Conservation (phyloP, 2,797 vertebrate species). For the Myripristis murdjan region DNA sequence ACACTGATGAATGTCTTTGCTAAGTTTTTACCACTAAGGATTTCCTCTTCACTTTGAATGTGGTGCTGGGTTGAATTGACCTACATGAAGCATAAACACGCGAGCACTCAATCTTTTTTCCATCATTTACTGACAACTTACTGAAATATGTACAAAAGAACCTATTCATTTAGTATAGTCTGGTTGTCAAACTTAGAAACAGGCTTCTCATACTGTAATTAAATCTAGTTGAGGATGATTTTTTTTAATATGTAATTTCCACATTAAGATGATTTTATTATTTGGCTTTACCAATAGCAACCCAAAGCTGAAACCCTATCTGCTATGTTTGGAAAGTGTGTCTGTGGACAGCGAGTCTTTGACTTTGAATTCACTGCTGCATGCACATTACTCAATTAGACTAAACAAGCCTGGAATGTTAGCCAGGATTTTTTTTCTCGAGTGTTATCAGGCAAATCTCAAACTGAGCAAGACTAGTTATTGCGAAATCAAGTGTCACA, state of each 20-base stretch:
- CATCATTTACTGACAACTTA: background rate
- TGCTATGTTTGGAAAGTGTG: background rate
- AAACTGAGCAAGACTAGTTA: background rate
- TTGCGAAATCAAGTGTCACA: conserved; percentile 5
- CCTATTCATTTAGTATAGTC: background rate
- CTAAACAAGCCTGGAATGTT: conserved; percentile 5
- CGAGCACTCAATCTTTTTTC: background rate
- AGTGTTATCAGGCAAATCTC: conserved; percentile 3
- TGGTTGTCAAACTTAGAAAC: background rate
- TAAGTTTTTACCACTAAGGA: conserved; percentile 68
- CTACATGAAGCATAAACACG: background rate
- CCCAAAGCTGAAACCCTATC: background rate
- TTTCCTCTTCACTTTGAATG: conserved; percentile 68
- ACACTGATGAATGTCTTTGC: conserved; percentile 20
- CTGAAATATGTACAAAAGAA: conserved; percentile 1
- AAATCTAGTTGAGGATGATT: background rate
- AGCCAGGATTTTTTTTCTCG: background rate
- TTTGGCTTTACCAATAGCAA: conserved; percentile 5
- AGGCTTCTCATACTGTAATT: background rate
- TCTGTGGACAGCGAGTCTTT: too few species aligned
- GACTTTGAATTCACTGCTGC: background rate
- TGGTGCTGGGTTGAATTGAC: conserved; percentile 33
- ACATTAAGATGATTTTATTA: conserved; percentile 30
- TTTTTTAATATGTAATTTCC: conserved; percentile 1
- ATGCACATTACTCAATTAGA: conserved; percentile 4